These are phyloP conservation scores for Candidula unifasciata DNA, from an alignment of 2,888 invertebrate genomes.

Conservation along the genomic window DNA sequence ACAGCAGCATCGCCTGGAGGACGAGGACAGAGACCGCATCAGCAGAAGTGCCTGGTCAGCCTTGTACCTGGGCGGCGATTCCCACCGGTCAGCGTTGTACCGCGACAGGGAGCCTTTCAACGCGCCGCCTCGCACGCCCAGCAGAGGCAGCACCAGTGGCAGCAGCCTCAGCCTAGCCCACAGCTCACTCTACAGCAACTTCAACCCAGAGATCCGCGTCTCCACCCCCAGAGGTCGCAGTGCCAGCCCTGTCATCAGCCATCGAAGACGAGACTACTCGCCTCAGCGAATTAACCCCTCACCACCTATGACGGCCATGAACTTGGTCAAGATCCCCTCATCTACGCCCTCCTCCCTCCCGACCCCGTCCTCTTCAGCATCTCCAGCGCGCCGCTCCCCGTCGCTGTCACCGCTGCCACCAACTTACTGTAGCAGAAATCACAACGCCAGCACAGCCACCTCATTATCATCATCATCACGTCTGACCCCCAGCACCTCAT, in stretches of 20 bases:
- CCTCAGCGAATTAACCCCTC: conserved; percentile 26
- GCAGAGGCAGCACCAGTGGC: conserved; percentile 14
- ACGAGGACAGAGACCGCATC: neutral
- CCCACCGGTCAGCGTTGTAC: conserved; percentile 21
- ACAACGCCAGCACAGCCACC: neutral
- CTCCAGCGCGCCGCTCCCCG: conserved; percentile 16
- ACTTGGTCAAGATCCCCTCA: conserved; percentile 35
- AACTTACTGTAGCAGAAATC: conserved; percentile 16
- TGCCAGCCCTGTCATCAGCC: conserved; percentile 30
- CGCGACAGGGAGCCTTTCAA: conserved; percentile 37
- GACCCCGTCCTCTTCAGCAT: conserved; percentile 30
- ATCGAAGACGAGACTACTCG: neutral
- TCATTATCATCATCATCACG: conserved; percentile 9
- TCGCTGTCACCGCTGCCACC: conserved; percentile 8
- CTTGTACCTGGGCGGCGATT: conserved; percentile 43
- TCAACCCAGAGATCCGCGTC: conserved; percentile 45
- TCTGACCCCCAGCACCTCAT: conserved; percentile 13
- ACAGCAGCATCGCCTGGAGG: neutral
- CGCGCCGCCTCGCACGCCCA: conserved; percentile 28
- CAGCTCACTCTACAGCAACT: neutral
- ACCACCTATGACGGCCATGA: conserved; percentile 46
- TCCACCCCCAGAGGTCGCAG: conserved; percentile 40
- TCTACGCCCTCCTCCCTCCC: conserved; percentile 27
- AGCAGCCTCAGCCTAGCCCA: neutral
- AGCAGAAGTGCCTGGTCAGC: conserved; percentile 27